Base-by-base conservation (phyloP, 2,797 vertebrate species). In the Myotis vivesi region DNA sequence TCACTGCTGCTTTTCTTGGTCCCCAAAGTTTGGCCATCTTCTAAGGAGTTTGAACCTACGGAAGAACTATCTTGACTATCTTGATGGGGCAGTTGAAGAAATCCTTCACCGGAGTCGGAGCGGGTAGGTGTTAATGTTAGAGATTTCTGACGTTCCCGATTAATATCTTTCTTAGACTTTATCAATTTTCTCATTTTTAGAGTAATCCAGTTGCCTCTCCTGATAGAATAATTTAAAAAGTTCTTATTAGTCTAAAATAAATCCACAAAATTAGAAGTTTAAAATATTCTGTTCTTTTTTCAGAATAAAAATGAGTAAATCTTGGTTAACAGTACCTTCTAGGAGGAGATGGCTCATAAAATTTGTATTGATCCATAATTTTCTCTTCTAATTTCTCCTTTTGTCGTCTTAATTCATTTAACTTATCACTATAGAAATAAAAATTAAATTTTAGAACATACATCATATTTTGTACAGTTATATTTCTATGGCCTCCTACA, bases 331-430 rank as follows among this genome's bases (percentile, higher is more conserved):
- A 64, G 59, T 98, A 99, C 99, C 99, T 99, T 98, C 99, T 98
- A 69, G 99, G 99, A 69, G 99, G 99, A 73, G 99, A 99, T 41
- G 99, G 99, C 82, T 99, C 99, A 75, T 99, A 99, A 97, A 99
- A 99, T 97, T 99, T 99, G 97, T 99, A 99, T 91, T 99, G 99
- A 98, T 99, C 99, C 99, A 99, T 99, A 96, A 99, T 99, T 98
- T 99, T 99, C 98, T 99, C 99, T 98, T 99, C 99, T 94, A 99
- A 97, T 97, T 99, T 99, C 98, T 99, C 99, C 97, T 99, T 99
- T 97, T 99, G 99, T 92, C 99, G 98, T 97, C 99, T 99, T 95
- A 99, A 98, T 97, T 99, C 99, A 94, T 99, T 99, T 76, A 99
- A 98, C 75, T 99, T 99, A 98, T 99, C 99, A 97, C 99, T 99